phyloP scores from a whole-genome alignment of 2,888 invertebrate genomes.

The Hydriomena furcata region DNA sequence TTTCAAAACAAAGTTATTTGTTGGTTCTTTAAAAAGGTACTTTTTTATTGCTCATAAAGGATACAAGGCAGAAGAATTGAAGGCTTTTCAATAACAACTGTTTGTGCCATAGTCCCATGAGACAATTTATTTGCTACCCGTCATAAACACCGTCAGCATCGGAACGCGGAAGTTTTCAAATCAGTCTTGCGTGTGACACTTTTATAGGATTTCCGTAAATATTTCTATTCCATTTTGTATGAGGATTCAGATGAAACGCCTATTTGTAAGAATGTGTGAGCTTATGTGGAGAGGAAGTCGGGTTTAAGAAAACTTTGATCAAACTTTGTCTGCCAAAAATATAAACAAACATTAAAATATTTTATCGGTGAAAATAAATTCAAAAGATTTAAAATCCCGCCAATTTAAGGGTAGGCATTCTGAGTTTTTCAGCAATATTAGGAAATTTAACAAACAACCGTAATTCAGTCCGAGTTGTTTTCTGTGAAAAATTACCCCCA shows the following conservation, averaged over 20 bases:
- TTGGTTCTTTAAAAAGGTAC: neutral
- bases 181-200: conserved; percentile 44
- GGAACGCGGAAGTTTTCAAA: conserved; percentile 40
- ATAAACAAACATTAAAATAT: too few species aligned
- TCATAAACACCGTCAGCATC: conserved; percentile 21
- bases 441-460: neutral
- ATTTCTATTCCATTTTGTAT: conserved; percentile 34
- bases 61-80: conserved; percentile 3
- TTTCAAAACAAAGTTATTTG: too few species aligned
- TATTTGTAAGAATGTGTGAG: conserved; percentile 2
- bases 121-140: conserved; percentile 20
- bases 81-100: conserved; percentile 10
- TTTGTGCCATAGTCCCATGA: neutral
- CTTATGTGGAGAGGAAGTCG: neutral
- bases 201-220: conserved; percentile 38
- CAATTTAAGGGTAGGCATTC: too few species aligned
- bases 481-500: neutral
- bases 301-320: too few species aligned
- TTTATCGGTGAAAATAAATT: too few species aligned
- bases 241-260: conserved; percentile 11
- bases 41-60: neutral
- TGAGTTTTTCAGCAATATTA: too few species aligned
- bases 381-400: too few species aligned
- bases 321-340: too few species aligned
- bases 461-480: neutral